Conservation (phyloP, 2,113 vertebrate genomes). For the Brachionichthys hirsutus region DNA sequence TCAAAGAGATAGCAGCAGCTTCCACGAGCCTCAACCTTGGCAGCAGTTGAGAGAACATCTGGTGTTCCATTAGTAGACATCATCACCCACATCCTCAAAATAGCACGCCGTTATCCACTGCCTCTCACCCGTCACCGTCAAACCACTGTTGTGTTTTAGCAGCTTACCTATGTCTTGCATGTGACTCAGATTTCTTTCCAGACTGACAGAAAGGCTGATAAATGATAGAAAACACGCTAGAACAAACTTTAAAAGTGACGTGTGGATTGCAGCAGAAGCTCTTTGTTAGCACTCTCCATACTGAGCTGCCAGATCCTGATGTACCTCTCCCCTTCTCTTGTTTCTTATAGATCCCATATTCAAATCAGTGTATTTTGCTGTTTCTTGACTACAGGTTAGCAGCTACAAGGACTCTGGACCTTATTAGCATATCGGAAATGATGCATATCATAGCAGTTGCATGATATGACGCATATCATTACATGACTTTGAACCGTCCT, state of each 20-base stretch:
- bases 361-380: conserved; percentile 14
- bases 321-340: background rate
- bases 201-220: conserved; percentile 14
- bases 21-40: conserved; percentile 22
- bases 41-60: conserved; percentile 11
- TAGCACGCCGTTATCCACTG: conserved; percentile 29
- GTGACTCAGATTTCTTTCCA: background rate
- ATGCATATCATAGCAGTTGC: too few relatives aligned
- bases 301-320: background rate
- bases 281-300: conserved; percentile 18
- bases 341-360: conserved; percentile 14
- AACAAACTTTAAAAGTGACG: conserved; percentile 18
- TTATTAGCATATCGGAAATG: conserved; percentile 15
- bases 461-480: too few relatives aligned
- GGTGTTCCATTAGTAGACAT: conserved; percentile 20
- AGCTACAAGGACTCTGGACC: conserved; percentile 12
- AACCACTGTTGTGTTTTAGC: conserved; percentile 27
- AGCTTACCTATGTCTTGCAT: conserved; percentile 2
- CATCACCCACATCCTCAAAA: conserved; percentile 32
- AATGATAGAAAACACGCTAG: conserved; percentile 21
- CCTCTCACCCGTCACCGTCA: conserved; percentile 11
- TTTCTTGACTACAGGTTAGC: conserved; percentile 22
- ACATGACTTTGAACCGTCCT: background rate
- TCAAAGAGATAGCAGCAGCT: conserved; percentile 9
- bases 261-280: conserved; percentile 16